A percentile compares a stretch with the other conserved stretches of the same genome.
These are phyloP conservation scores for Brachypodius melanocephalos DNA, from an alignment of 2,113 vertebrate species.

Conservation along the genomic window DNA sequence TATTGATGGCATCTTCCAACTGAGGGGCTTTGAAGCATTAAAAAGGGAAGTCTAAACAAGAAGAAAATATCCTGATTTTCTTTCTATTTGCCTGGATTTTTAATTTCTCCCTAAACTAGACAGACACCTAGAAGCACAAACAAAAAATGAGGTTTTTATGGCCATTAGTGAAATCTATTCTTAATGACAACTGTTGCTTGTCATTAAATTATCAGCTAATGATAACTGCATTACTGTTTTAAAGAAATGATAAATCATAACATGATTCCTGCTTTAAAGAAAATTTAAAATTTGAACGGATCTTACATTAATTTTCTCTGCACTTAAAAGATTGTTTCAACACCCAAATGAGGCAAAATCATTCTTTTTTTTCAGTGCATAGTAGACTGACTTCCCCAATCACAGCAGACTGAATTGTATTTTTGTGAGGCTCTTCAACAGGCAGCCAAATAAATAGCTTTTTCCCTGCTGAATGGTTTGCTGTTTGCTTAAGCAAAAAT, in stretches of 20 bases:
- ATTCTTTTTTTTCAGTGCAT: constrained; percentile 37
- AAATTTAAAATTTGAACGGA: neutral
- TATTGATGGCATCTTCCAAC: neutral
- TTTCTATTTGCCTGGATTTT: neutral
- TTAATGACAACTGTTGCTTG: neutral
- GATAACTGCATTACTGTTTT: neutral
- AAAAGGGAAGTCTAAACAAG: neutral
- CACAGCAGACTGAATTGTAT: constrained; percentile 53
- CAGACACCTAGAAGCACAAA: neutral
- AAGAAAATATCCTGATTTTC: neutral
- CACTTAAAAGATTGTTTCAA: neutral
- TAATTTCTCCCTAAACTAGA: neutral
- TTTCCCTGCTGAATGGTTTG: constrained; percentile 69
- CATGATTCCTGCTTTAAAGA: neutral
- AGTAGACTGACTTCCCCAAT: constrained; percentile 48
- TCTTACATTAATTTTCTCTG: constrained; percentile 10
- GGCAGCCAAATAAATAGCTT: constrained; percentile 76
- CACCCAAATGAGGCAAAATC: constrained; percentile 1
- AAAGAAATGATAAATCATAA: neutral
- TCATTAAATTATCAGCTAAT: neutral
- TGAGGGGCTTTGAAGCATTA: neutral
- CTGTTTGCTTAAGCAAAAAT: constrained; percentile 80
- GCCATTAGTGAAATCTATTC: neutral
- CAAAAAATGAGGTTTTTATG: neutral
- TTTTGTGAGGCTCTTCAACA: constrained; percentile 69